Evolutionary conservation across 2,113 vertebrate species (phyloP).

Genomic region (Brienomyrus brachyistius): DNA sequence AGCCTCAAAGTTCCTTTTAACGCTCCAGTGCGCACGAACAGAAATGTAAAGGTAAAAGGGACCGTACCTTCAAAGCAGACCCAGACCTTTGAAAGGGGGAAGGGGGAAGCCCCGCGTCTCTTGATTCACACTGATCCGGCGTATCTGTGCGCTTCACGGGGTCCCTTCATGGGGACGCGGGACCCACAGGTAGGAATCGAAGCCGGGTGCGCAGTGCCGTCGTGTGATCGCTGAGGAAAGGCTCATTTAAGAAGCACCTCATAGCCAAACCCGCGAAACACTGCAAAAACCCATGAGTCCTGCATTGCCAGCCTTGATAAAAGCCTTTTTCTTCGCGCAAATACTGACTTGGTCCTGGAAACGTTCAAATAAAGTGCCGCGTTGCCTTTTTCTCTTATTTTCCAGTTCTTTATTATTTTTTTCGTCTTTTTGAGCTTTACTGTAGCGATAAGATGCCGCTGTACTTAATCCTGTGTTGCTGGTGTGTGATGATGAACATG

Average conservation of each 20-base stretch:
- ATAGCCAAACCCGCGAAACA: background rate
- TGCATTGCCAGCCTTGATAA: background rate
- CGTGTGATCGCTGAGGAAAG: background rate
- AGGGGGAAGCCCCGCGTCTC: background rate
- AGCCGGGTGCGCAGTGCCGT: conserved; percentile 7
- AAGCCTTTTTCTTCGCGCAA: conserved; percentile 28
- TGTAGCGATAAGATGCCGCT: background rate
- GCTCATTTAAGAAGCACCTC: background rate
- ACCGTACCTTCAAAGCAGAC: background rate
- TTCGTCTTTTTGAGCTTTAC: conserved; percentile 10
- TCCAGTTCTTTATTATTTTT: conserved; percentile 28
- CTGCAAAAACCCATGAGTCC: background rate
- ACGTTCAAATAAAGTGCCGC: conserved; percentile 35
- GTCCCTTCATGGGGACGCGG: conserved; percentile 3
- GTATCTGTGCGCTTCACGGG: background rate
- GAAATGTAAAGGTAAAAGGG: background rate
- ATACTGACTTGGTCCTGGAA: conserved; percentile 50
- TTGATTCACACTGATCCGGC: background rate
- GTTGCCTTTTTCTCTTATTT: conserved; percentile 36
- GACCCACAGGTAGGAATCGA: background rate
- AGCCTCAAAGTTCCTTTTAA: background rate
- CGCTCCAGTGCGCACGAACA: background rate
- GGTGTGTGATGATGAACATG: conserved; percentile 18
- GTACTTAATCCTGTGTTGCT: conserved; percentile 16
- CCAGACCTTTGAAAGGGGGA: background rate